Base-by-base conservation (phyloP, 2,888 invertebrate species). In the Sycophila texana region DNA sequence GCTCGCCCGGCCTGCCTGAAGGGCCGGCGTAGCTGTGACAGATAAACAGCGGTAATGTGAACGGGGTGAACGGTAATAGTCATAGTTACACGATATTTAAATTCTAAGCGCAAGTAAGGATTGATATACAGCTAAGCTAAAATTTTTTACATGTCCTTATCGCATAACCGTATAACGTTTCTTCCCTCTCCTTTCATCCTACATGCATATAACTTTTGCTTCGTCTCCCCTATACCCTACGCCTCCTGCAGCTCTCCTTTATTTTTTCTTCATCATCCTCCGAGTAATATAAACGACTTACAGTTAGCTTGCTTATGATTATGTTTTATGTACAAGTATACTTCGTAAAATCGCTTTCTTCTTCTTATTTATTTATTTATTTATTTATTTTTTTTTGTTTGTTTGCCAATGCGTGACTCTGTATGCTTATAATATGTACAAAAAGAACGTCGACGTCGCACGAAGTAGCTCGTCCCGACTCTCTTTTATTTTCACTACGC, bases 41-140 rank as follows among this genome's bases (percentile, higher is more conserved):
- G 79, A 81, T 79, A 79, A 81, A 81, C 79, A 79, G 76, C 65
- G 60, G 58, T 77, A 68, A 74, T 75, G 79, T 80, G 76, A 80
- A 80, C 63, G 72, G 74, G 71, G 74, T 72, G 77, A 77, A 77
- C 81, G 77, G 68, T 82, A 80, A 79, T 81, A 79, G 67, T 82
- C 82, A 80, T 83, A 81, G 81, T 83, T 81, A 83, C 81, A 82
- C 72, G 71, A 83, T 83, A 82, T 79, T 81, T 76, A 58, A 74
- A 81, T 77, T 81, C 78, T 84, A 85, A 86, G 85, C 85, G 83
- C 85, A 83, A 84, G 83, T 83, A 84, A 82, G 84, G 84, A 65
- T 76, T 84, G 86, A 86, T 87, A 86, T 86, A 87, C 86, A 87
- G 82, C 85, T 86, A 86, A 84, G 83, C 84, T 84, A 81, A 81